Conservation (phyloP, 2,113 vertebrate genomes). For the Ophthalmotilapia sp. region DNA sequence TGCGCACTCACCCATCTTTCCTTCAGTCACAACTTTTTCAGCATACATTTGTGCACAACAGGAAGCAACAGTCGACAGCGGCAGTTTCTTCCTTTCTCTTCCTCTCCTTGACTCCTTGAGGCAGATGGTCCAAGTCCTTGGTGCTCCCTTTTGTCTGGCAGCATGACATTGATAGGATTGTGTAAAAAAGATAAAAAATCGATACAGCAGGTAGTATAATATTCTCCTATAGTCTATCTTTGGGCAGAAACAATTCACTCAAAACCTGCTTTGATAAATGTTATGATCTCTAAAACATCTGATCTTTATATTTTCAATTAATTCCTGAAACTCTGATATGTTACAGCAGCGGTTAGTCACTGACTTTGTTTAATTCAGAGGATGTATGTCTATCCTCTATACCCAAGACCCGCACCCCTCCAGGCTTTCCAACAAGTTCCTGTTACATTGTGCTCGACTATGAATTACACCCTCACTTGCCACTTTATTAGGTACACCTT, state of each 20-base stretch:
- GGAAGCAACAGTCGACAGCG: background rate
- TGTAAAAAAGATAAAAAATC: background rate
- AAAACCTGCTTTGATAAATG: background rate
- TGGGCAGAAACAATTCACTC: background rate
- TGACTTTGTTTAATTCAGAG: background rate
- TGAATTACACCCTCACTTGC: background rate
- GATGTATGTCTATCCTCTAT: background rate
- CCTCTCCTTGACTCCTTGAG: background rate
- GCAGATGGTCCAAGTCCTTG: background rate
- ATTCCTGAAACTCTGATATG: background rate
- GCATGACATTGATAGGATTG: background rate
- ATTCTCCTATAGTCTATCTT: background rate
- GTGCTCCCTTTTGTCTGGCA: background rate
- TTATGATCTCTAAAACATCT: background rate
- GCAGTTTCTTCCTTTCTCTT: background rate
- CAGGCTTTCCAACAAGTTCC: background rate
- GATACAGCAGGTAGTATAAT: background rate
- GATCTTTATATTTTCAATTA: background rate
- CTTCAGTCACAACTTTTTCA: conserved; percentile 52
- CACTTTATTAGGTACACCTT: background rate
- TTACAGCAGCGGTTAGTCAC: background rate
- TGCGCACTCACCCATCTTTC: conserved; percentile 70
- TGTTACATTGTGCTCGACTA: background rate
- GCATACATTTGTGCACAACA: conserved; percentile 44
- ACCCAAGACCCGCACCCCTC: background rate